A percentile compares a stretch with the other conserved stretches of the same genome.
Evolutionary conservation across 2,113 vertebrate genomes (phyloP).

Genomic region (Elephantulus edwardii): DNA sequence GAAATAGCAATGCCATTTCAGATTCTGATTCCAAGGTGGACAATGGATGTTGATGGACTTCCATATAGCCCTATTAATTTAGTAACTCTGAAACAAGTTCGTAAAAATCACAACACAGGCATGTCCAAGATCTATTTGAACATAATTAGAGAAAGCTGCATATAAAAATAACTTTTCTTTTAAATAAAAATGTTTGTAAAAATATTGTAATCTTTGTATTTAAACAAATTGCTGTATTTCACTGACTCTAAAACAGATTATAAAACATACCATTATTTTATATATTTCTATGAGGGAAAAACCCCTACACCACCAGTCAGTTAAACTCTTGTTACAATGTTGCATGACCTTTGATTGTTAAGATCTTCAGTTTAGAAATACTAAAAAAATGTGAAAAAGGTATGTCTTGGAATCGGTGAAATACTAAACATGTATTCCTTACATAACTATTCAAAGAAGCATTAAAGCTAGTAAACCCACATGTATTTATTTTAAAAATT

Average conservation of each 20-base stretch:
- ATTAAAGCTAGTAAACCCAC: background rate
- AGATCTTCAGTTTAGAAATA: background rate
- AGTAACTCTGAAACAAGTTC: background rate
- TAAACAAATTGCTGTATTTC: slow-evolving; percentile 5
- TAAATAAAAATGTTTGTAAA: slow-evolving; percentile 27
- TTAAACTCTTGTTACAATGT: slow-evolving; percentile 25
- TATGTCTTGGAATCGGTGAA: background rate
- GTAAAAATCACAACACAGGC: background rate
- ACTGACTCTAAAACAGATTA: background rate
- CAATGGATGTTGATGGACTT: background rate
- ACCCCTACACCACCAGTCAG: background rate
- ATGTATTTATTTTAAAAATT: background rate
- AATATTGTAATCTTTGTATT: background rate
- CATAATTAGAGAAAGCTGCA: background rate
- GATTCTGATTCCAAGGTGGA: background rate
- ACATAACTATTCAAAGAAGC: background rate
- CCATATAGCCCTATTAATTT: fast-evolving
- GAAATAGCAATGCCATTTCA: background rate
- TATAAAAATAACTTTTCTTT: slow-evolving; percentile 60
- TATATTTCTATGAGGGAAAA: background rate
- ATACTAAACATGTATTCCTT: background rate
- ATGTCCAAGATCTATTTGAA: slow-evolving; percentile 17
- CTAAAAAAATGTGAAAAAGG: background rate
- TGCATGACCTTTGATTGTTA: background rate
- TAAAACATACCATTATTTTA: background rate